Base-by-base conservation (phyloP, 2,113 vertebrate species). In the Urocitellus parryii region DNA sequence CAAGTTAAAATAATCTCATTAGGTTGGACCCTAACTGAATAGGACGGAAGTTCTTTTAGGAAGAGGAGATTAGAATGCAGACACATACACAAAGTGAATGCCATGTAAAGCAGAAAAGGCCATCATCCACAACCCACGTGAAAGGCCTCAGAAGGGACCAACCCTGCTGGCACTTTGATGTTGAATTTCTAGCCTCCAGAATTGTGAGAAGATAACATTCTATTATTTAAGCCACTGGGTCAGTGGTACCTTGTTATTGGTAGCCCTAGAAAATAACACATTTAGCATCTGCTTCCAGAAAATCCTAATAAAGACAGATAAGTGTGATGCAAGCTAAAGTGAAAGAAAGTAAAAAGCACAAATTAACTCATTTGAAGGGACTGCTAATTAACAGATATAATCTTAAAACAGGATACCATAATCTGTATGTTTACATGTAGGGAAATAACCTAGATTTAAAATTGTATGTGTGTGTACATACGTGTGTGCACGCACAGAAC, bases 301-400 rank as follows among this genome's bases (percentile, higher is more conserved):
- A 82, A 27, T 65, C 34, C 32, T 51, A 74, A 39, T 10, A 24
- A 10, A 77, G 9, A 81, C 14, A 93, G 3, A 29, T 22, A 88
- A 61, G 18, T 88, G 22, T 56, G 24, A 63, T 25, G 67, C 45
- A 78, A 63, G 5, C 12, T 79, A 9, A 4, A 70, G 12, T 65
- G 27, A 84, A 90, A 61, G 16, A 56, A 80, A 97, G 63, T 73
- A 70, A 90, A 29, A 81, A 92, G 4, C 12, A 88, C 20, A 73
- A 51, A 24, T 13, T 82, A 78, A 65, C 10, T 68, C 22, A 72
- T 72, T 53, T 79, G 17, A 87, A 73, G 48, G 14, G 1, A 32
- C 7, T 20, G 10, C 2, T 80, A 39, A 9, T 42, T 65, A 86
- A 32, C 2, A 45, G 53, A 45, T 24, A 10, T 39, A 45, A 39